A percentile compares a stretch with the other conserved stretches of the same genome.
Evolutionary conservation across 2,797 vertebrate genomes (phyloP).

Genomic region (Knipowitschia caucasica): DNA sequence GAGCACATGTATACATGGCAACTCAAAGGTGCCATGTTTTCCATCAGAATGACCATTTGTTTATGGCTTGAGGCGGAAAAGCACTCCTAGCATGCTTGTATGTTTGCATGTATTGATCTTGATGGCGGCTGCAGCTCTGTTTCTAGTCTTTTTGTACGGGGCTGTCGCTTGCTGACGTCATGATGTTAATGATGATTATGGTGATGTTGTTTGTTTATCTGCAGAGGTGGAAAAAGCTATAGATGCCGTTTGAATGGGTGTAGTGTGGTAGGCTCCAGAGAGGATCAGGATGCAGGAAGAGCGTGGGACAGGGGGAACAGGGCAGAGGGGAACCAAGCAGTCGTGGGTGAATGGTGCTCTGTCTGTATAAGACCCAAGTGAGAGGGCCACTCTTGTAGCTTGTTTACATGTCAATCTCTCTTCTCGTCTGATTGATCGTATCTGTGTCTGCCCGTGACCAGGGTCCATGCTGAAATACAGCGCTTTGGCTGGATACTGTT

Average conservation of each 20-base stretch:
- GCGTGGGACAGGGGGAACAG: constrained; percentile 31
- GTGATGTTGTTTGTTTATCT: constrained; percentile 70
- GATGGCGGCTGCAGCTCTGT: not conserved
- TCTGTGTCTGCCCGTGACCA: constrained; percentile 23
- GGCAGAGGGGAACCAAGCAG: constrained; percentile 34
- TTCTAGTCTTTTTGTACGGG: constrained; percentile 30
- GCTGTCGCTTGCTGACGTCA: constrained; percentile 46
- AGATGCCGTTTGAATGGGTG: constrained; percentile 55
- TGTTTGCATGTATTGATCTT: constrained; percentile 10
- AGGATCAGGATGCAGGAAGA: constrained; percentile 39
- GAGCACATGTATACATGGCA: not conserved
- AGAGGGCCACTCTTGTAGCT: constrained; percentile 62
- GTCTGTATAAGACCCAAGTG: constrained; percentile 48
- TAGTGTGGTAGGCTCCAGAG: constrained; percentile 51
- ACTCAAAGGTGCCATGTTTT: constrained; percentile 34
- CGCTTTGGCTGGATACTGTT: constrained; percentile 12
- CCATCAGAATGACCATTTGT: constrained; percentile 36
- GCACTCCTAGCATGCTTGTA: constrained; percentile 2
- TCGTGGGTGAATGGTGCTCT: constrained; percentile 59
- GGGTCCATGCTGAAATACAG: constrained; percentile 26
- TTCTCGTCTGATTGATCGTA: constrained; percentile 54
- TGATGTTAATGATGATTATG: constrained; percentile 60
- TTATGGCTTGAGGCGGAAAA: constrained; percentile 28
- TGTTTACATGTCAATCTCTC: constrained; percentile 63
- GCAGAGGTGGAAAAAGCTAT: constrained; percentile 57